phyloP scores from a whole-genome alignment of 1,140 invertebrate species.

The Drosophila pallidifrons region DNA sequence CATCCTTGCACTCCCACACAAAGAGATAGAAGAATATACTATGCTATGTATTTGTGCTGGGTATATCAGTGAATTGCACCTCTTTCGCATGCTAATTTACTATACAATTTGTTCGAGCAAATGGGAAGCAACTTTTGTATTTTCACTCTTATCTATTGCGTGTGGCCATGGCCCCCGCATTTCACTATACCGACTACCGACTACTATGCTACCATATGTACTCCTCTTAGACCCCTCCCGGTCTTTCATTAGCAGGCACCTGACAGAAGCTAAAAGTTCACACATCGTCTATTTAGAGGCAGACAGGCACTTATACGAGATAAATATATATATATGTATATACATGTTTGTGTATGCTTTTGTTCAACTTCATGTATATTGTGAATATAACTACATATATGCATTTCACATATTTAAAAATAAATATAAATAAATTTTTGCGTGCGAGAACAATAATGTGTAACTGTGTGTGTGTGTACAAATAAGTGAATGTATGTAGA shows the following conservation, averaged over 20 bases:
- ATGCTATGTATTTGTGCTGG: conserved; percentile 4
- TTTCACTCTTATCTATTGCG: conserved; percentile 52
- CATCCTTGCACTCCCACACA: conserved; percentile 12
- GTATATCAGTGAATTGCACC: conserved; percentile 61
- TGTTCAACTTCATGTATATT: conserved; percentile 54
- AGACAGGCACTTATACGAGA: conserved; percentile 55
- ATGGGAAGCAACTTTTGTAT: conserved; percentile 36
- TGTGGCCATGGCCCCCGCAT: conserved; percentile 34
- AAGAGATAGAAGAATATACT: not conserved
- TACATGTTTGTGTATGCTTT: conserved; percentile 36
- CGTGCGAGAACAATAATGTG: conserved; percentile 68
- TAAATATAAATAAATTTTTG: conserved; percentile 65
- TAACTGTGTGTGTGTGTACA: conserved; percentile 39
- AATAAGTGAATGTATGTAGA: conserved; percentile 16
- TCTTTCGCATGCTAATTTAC: conserved; percentile 62
- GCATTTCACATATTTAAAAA: conserved; percentile 66
- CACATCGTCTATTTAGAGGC: conserved; percentile 64
- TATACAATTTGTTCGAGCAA: conserved; percentile 36
- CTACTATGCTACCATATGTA: not conserved
- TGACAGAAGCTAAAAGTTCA: conserved; percentile 81
- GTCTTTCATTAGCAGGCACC: conserved; percentile 75
- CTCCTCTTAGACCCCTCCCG: not conserved
- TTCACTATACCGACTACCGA: not conserved
- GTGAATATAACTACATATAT: conserved; percentile 38
- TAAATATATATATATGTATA: conserved; percentile 7